phyloP scores from a whole-genome alignment of 2,888 invertebrate species.

The Acronicta psi region DNA sequence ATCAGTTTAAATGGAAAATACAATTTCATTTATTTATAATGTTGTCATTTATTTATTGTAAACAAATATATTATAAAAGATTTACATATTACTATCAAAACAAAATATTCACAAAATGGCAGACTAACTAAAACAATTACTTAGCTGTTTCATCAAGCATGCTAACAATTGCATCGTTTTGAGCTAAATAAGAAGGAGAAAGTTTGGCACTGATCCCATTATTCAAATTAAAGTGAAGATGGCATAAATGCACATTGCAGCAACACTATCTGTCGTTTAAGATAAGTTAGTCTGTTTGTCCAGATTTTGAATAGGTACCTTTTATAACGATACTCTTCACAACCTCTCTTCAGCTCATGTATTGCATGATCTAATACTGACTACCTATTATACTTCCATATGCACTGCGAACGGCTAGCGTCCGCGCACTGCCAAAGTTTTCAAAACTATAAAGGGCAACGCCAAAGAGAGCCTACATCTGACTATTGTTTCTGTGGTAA shows the following conservation, averaged over 20 bases:
- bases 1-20: conserved; percentile 89
- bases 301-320: conserved; percentile 88
- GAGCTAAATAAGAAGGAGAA: conserved; percentile 88
- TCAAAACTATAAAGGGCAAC: conserved; percentile 71
- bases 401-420: conserved; percentile 55
- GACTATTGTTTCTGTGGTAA: conserved; percentile 87
- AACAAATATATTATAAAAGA: conserved; percentile 90
- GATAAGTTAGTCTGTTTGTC: conserved; percentile 86
- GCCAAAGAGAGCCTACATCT: conserved; percentile 86
- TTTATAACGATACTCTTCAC: conserved; percentile 87
- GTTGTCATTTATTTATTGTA: conserved; percentile 89
- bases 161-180: conserved; percentile 89
- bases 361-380: conserved; percentile 84
- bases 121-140: conserved; percentile 89
- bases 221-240: conserved; percentile 85
- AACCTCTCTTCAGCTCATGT: conserved; percentile 85
- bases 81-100: conserved; percentile 90
- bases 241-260: conserved; percentile 88
- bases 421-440: conserved; percentile 63
- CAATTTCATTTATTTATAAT: conserved; percentile 89
- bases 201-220: conserved; percentile 89
- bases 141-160: conserved; percentile 87
- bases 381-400: conserved; percentile 64
- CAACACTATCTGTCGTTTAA: conserved; percentile 79
- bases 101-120: conserved; percentile 90